Conservation (phyloP, 2,888 invertebrate genomes). For the Mactromeris polynyma region DNA sequence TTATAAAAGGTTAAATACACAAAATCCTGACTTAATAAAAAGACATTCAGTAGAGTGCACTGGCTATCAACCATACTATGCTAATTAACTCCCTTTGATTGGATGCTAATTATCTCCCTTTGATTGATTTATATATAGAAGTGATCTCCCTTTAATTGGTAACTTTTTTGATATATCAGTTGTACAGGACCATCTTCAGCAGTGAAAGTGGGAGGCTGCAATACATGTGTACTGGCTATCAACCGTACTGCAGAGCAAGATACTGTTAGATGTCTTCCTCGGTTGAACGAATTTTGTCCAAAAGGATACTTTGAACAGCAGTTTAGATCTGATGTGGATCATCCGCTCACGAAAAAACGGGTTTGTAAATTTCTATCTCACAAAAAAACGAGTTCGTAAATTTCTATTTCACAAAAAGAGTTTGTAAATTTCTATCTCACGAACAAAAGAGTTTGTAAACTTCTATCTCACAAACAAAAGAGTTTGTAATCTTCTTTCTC, state of each 20-base stretch:
- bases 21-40: too few species aligned
- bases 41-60: too few species aligned
- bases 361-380: constrained; percentile 26
- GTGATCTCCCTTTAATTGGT: too few species aligned
- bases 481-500: constrained; percentile 28
- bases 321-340: constrained; percentile 49
- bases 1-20: too few species aligned
- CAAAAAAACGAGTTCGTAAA: constrained; percentile 56
- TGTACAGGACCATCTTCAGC: constrained; percentile 96
- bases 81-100: not conserved
- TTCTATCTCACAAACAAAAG: constrained; percentile 45
- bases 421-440: too few species aligned
- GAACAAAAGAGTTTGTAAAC: constrained; percentile 59
- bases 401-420: not conserved
- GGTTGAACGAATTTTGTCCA: constrained; percentile 72
- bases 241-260: constrained; percentile 89
- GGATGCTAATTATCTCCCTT: too few species aligned
- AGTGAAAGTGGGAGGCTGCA: constrained; percentile 94
- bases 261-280: constrained; percentile 72
- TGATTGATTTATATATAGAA: too few species aligned
- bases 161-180: too few species aligned
- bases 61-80: too few species aligned
- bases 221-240: constrained; percentile 96
- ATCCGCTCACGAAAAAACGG: constrained; percentile 65
- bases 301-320: constrained; percentile 70